Base-by-base conservation (phyloP, 2,113 vertebrate species). In the Perca flavescens region DNA sequence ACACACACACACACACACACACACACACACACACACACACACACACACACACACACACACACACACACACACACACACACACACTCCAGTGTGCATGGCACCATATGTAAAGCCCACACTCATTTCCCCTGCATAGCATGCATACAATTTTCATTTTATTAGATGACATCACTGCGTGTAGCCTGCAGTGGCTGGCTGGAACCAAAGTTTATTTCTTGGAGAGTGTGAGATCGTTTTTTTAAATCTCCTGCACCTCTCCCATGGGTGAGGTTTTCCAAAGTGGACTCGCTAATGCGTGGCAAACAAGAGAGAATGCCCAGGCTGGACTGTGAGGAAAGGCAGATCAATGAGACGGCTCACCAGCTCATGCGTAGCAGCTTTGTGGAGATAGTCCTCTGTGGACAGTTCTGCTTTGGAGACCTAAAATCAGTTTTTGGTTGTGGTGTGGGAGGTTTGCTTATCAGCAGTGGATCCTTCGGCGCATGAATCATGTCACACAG, bases 321-420 rank as follows among this genome's bases (percentile, higher is more conserved):
- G 79, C 88, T 78, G 91, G 90, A 91, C 86, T 91, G 82, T 61
- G 76, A 89, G 90, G 88, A 90, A 79, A 89, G 87, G 74, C 84
- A 87, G 93, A 94, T 94, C 92, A 93, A 94, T 94, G 88, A 92
- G 92, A 93, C 90, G 91, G 90, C 92, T 89, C 72, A 86, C 77
- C 86, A 89, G 78, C 84, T 94, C 71, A 94, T 88, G 92, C 93
- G 85, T 88, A 81, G 86, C 91, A 87, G 89, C 92, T 93, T 92
- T 93, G 88, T 89, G 81, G 89, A 92, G 93, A 93, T 90, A 90
- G 89, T 88, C 89, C 80, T 91, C 86, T 85, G 82, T 88, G 91
- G 88, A 93, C 89, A 91, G 89, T 93, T 93, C 87, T 91, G 92
- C 88, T 94, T 93, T 91, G 79, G 89, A 92, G 88, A 90, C 81